phyloP scores from a whole-genome alignment of 2,797 vertebrate species.

The Enteromius anoplus region DNA sequence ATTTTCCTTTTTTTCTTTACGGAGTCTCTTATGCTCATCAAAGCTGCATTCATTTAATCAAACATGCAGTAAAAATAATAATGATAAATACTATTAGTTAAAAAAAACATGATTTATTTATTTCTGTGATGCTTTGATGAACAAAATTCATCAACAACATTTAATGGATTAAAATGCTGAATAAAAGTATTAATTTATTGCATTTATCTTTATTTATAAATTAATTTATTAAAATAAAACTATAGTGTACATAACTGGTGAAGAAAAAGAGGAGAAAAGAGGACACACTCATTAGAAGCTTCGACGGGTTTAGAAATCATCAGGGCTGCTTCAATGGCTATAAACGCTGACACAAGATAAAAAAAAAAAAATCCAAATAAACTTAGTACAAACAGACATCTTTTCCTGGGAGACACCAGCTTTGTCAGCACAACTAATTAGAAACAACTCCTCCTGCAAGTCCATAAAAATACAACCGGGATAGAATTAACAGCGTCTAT shows the following conservation, averaged over 20 bases:
- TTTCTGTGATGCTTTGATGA: background rate
- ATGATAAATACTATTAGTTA: background rate
- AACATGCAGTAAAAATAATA: background rate
- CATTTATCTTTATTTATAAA: background rate
- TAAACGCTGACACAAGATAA: constrained; percentile 19
- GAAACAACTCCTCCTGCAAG: constrained; percentile 1
- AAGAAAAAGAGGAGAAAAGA: background rate
- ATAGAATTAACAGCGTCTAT: constrained; percentile 34
- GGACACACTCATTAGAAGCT: background rate
- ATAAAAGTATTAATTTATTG: background rate
- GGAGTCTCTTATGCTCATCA: background rate
- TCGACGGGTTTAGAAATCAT: background rate
- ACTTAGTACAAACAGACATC: background rate
- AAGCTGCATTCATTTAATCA: no score
- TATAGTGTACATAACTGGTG: background rate
- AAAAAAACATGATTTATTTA: background rate
- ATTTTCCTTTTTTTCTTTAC: no score
- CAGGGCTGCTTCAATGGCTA: background rate
- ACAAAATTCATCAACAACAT: no score
- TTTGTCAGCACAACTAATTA: constrained; percentile 45
- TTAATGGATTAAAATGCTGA: background rate
- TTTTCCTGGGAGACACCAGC: constrained; percentile 23
- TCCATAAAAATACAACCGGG: constrained; percentile 32
- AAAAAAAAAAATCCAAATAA: constrained; percentile 21
- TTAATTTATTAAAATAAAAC: background rate